Percentiles rank a stretch among this genome's conserved stretches.
Conservation (phyloP, 2,797 vertebrate genomes). For the Sebastolobus altivelis region DNA sequence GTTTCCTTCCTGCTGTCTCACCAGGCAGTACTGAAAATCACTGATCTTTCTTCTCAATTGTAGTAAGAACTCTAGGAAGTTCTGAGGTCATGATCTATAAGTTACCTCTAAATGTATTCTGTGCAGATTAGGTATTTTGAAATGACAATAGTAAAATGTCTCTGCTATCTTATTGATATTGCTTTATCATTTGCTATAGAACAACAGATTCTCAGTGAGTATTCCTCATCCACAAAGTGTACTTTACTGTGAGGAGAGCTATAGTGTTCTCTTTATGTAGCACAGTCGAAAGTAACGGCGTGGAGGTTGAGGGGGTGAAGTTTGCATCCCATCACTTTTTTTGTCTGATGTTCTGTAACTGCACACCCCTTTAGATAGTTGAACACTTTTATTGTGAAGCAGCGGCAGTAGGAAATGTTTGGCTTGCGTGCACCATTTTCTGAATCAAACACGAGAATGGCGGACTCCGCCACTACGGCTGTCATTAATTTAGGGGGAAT, state of each 20-base stretch:
- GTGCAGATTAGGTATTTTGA: background rate
- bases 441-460: background rate
- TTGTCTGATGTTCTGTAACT: background rate
- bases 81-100: background rate
- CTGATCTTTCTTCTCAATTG: background rate
- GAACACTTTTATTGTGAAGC: background rate
- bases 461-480: background rate
- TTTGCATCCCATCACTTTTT: background rate
- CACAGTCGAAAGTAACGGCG: too few relatives aligned
- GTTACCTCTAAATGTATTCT: background rate
- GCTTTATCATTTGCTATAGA: background rate
- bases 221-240: background rate
- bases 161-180: background rate
- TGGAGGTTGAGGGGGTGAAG: background rate
- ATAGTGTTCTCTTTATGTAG: too few relatives aligned
- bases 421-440: background rate
- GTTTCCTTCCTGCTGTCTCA: background rate
- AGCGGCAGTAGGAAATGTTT: background rate
- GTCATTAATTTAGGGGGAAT: background rate
- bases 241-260: slow-evolving; percentile 2
- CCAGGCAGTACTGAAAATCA: background rate
- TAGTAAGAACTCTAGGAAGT: background rate
- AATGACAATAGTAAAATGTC: background rate
- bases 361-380: background rate
- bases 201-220: background rate